Conservation (phyloP, 2,113 vertebrate genomes). For the Mustelus asterias region DNA sequence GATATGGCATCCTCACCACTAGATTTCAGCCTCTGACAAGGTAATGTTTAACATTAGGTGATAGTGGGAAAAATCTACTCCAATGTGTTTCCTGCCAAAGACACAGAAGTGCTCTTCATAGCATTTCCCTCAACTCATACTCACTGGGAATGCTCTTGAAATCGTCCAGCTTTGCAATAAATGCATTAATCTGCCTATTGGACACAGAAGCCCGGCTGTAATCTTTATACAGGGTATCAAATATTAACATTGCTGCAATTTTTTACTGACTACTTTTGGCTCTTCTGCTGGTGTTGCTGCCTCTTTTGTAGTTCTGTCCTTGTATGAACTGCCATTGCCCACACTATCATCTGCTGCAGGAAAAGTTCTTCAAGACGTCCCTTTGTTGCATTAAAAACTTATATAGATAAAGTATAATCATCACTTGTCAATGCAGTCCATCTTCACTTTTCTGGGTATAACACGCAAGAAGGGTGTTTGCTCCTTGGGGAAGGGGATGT, state of each 20-base stretch:
- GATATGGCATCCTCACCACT: background rate
- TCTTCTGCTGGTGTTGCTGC: background rate
- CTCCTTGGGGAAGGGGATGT: background rate
- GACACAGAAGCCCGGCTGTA: background rate
- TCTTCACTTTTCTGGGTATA: background rate
- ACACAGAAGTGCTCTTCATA: background rate
- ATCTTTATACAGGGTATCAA: background rate
- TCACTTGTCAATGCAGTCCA: background rate
- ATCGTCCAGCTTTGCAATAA: background rate
- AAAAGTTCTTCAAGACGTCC: background rate
- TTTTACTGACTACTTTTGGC: background rate
- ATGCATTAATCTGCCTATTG: background rate
- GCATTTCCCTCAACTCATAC: background rate
- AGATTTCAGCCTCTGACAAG: background rate
- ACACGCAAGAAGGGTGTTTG: background rate
- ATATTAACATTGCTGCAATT: background rate
- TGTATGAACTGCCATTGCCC: background rate
- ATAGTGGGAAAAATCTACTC: background rate
- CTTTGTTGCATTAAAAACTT: background rate
- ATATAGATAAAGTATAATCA: background rate
- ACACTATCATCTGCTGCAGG: background rate
- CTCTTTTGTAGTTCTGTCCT: background rate
- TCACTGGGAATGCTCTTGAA: background rate
- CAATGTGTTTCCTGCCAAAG: background rate
- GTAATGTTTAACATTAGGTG: background rate